Base-by-base conservation (phyloP, 37 sponge, comb jelly and placozoan species). In the Axinella damicornis region DNA sequence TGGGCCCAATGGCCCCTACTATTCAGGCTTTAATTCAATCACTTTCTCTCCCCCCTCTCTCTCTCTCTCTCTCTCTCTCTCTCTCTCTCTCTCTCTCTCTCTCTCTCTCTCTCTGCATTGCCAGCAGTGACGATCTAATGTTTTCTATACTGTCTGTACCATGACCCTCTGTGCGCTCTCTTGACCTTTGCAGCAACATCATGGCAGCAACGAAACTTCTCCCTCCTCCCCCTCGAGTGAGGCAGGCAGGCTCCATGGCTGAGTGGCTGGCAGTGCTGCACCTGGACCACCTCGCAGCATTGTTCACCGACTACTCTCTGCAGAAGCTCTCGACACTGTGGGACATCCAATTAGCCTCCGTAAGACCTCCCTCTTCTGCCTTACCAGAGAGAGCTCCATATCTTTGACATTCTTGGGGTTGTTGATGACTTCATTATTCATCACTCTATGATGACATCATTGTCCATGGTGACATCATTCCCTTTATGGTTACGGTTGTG, bases 251-350 rank as follows among this genome's bases (percentile, higher is more conserved):
- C 16, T 60, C 79, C 20, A 56, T 92, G 27, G 24, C 38, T n/a
- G 71, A 83, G 39, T 92, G 88, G 85, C 77, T 92, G 64, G 63
- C 66, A 31, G 46, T 80, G 18, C 76, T 92, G 0, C 34, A 84
- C 6, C 71, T 92, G 62, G 32, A 30, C 12, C 65, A 83, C 22
- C 64, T 92, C 24, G 79, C 83, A 18, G 60, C 32, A 11, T 70
- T 81, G 37, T 80, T 92, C 62, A 38, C 33, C 1, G 71, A 20
- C 30, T 76, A 82, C 58, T 57, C 78, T 72, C 68, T 92, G 11
- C 21, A 92, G 53, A 87, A 74, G 34, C 24, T 92, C 58, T 61
- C 84, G 1, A 76, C 39, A 16, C 60, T 88, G 19, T 79, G 82
- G 84, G 85, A 78, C 28, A 41, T 92, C 4, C 71, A 80, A 35